Evolutionary conservation across 1,140 invertebrate genomes (phyloP).

Genomic region (Zophobas morio): DNA sequence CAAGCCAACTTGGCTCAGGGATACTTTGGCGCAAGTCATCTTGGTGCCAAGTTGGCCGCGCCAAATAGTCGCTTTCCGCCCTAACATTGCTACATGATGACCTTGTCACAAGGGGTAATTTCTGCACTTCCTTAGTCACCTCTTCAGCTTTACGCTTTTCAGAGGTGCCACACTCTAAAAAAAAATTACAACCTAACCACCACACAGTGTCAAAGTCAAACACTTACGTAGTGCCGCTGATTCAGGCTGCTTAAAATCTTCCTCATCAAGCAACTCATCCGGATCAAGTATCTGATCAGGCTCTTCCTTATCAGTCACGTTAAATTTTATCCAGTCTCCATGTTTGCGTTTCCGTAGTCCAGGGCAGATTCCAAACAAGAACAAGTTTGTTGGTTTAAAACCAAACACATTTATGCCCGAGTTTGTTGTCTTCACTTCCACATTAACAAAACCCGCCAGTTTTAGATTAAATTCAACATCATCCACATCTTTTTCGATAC

Average conservation of each 20-base stretch:
- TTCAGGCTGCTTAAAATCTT: constrained; percentile 90
- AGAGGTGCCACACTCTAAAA: constrained; percentile 89
- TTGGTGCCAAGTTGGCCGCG: no score
- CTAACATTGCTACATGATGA: constrained; percentile 93
- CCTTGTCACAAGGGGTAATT: constrained; percentile 65
- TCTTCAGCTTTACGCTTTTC: constrained; percentile 97
- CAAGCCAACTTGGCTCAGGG: no score
- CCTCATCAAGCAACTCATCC: constrained; percentile 90
- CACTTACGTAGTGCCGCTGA: constrained; percentile 84
- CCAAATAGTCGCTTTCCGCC: no score
- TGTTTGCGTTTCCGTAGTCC: constrained; percentile 59
- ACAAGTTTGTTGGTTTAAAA: constrained; percentile 78
- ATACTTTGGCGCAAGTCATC: no score
- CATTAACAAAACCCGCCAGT: no score
- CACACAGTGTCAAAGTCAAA: constrained; percentile 52
- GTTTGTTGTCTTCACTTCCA: no score
- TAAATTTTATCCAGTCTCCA: constrained; percentile 77
- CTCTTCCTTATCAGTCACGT: constrained; percentile 75
- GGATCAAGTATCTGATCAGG: constrained; percentile 84
- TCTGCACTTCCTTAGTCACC: constrained; percentile 71
- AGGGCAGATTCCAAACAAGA: constrained; percentile 70
- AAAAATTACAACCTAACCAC: constrained; percentile 21
- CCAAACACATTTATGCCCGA: background rate
- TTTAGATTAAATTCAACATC: no score
- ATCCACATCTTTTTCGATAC: no score